Base-by-base conservation (phyloP, 2,797 vertebrate species). In the Oreochromis grahami region DNA sequence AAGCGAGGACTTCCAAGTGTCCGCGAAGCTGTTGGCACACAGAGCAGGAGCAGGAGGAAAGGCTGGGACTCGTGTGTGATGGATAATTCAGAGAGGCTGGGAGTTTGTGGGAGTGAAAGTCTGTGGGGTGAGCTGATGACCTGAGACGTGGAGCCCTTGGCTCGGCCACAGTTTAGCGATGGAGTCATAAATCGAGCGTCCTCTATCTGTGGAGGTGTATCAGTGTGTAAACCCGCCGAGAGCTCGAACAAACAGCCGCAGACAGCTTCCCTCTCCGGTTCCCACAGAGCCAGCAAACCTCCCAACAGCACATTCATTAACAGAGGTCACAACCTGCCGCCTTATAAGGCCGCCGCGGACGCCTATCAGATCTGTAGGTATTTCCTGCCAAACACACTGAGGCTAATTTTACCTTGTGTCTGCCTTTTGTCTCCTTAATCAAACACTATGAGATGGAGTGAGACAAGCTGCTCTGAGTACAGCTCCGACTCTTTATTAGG, bases 301-400 rank as follows among this genome's bases (percentile, higher is more conserved):
- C 90, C 90, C 19, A 8, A 81, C 88, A 68, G 86, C 89, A 53
- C 91, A 94, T 93, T 95, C 83, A 95, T 96, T 95, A 94, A 95
- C 93, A 86, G 90, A 89, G 94, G 94, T 95, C 92, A 94, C 77
- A 86, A 82, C 89, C 82, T 51, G 84, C 79, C n/a, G 43, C 94
- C 90, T 84, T 45, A 70, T 45, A 70, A 93, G 94, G 95, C 72
- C 85, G 78, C 82, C 58, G n/a, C 81, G 77, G 29, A 19, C 41
- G 76, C 83, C 86, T 95, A 96, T 96, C 95, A 93, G 95, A 96
- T 96, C 88, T 84, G n/a, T 80, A 87, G 95, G 94, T 91, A 96
- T 96, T 96, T 97, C 96, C 96, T 96, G 95, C 76, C 81, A 95
- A 95, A 95, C 94, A 94, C 78, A 55, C 81, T 80, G 77, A 4